Evolutionary conservation across 1,140 invertebrate species (phyloP).

Genomic region (Drosophila simulans): DNA sequence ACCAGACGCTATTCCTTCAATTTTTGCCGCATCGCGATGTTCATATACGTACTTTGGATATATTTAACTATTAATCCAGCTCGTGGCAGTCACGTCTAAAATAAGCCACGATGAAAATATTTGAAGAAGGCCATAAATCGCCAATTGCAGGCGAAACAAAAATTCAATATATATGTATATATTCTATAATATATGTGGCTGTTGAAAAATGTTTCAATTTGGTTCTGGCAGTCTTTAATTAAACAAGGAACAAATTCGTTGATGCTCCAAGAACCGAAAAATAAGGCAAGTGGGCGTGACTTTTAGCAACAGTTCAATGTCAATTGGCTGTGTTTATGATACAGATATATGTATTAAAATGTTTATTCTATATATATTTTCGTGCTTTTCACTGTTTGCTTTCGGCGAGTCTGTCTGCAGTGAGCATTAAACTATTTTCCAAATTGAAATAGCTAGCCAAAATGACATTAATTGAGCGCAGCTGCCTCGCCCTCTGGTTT

Average conservation of each 20-base stretch:
- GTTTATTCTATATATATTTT: slow-evolving; percentile 1
- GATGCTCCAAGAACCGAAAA: background rate
- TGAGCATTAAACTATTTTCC: slow-evolving; percentile 9
- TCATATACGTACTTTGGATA: slow-evolving; percentile 16
- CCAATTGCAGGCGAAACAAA: slow-evolving; percentile 26
- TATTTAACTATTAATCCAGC: slow-evolving; percentile 47
- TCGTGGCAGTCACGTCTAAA: slow-evolving; percentile 55
- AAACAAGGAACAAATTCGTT: slow-evolving; percentile 28
- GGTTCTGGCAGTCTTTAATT: slow-evolving; percentile 34
- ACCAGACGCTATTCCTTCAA: slow-evolving; percentile 9
- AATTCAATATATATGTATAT: slow-evolving; percentile 1
- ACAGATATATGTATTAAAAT: slow-evolving; percentile 10
- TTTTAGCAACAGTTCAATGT: slow-evolving; percentile 59
- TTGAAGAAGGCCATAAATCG: slow-evolving; percentile 51
- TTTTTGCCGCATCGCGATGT: slow-evolving; percentile 2
- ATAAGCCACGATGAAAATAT: slow-evolving; percentile 59
- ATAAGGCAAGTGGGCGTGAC: slow-evolving; percentile 21
- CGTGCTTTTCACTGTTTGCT: background rate
- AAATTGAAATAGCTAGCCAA: slow-evolving; percentile 51
- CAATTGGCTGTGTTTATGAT: slow-evolving; percentile 23
- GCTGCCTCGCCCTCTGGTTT: slow-evolving; percentile 23
- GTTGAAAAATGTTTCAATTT: slow-evolving; percentile 30
- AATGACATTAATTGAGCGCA: slow-evolving; percentile 76
- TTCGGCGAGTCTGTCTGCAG: background rate
- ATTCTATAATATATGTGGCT: slow-evolving; percentile 10